A percentile compares a stretch with the other conserved stretches of the same genome.
These are phyloP conservation scores for Trichomalopsis sarcophagae DNA, from an alignment of 1,140 invertebrate species.

Conservation along the genomic window DNA sequence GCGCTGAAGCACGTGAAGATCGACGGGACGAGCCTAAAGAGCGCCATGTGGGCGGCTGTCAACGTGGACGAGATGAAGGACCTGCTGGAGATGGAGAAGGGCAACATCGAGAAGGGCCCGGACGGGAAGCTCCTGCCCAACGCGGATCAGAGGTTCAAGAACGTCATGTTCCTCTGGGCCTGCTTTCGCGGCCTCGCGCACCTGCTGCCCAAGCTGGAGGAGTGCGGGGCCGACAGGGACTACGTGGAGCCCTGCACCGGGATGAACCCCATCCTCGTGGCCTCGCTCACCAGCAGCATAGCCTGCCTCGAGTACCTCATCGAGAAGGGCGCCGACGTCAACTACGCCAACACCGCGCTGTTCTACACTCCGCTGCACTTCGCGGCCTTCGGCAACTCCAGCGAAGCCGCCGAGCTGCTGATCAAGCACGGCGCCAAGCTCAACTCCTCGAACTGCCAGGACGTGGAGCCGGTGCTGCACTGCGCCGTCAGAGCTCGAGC, in stretches of 20 bases:
- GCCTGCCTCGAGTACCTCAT: slow-evolving; percentile 69
- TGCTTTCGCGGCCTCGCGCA: slow-evolving; percentile 67
- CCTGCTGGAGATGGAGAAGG: slow-evolving; percentile 70
- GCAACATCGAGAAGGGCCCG: slow-evolving; percentile 52
- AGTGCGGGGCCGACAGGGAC: slow-evolving; percentile 59
- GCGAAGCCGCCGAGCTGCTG: slow-evolving; percentile 73
- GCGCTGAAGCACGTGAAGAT: slow-evolving; percentile 66
- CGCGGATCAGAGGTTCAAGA: slow-evolving; percentile 58
- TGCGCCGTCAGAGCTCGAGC: slow-evolving; percentile 76
- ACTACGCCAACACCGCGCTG: slow-evolving; percentile 69
- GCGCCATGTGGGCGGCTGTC: slow-evolving; percentile 69
- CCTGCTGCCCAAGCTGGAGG: slow-evolving; percentile 64
- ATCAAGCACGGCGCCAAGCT: slow-evolving; percentile 74
- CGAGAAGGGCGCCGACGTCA: slow-evolving; percentile 62
- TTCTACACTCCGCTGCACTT: slow-evolving; percentile 78
- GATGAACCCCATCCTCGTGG: slow-evolving; percentile 65
- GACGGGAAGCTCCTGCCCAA: slow-evolving; percentile 48
- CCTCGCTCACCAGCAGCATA: slow-evolving; percentile 64
- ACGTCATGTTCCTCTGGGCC: slow-evolving; percentile 68
- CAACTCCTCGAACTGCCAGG: slow-evolving; percentile 52
- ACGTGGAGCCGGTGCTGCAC: slow-evolving; percentile 75
- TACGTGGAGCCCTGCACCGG: slow-evolving; percentile 68
- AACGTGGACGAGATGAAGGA: slow-evolving; percentile 68
- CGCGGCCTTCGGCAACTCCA: slow-evolving; percentile 76
- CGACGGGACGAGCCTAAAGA: slow-evolving; percentile 70